These are phyloP conservation scores for Cynocephalus volans DNA, from an alignment of 2,113 vertebrate genomes.

Conservation along the genomic window DNA sequence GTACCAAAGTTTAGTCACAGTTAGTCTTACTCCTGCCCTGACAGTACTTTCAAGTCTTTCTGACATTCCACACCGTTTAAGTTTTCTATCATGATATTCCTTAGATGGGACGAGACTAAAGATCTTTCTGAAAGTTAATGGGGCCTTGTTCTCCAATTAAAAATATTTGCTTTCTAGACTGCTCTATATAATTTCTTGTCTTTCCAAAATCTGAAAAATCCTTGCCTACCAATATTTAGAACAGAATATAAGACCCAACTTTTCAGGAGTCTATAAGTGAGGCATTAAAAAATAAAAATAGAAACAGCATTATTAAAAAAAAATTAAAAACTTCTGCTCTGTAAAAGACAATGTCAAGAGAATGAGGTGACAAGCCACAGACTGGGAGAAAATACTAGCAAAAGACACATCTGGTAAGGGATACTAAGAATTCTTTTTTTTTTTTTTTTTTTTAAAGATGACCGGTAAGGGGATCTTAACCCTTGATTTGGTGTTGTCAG, in stretches of 20 bases:
- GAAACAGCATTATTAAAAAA: not conserved
- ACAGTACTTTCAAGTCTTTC: conserved; percentile 23
- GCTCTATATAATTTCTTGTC: not conserved
- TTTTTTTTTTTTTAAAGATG: too few species aligned
- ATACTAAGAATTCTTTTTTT: not conserved
- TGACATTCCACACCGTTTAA: conserved; percentile 4
- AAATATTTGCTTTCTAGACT: conserved; percentile 50
- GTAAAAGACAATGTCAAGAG: not conserved
- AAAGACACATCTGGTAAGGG: not conserved
- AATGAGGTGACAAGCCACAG: not conserved
- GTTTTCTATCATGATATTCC: not conserved
- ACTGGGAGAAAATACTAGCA: not conserved
- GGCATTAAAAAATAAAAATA: not conserved
- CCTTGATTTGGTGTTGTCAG: too few species aligned
- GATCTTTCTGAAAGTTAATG: conserved; percentile 42
- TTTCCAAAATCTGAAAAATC: conserved; percentile 46
- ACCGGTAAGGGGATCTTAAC: too few species aligned
- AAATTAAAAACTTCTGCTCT: not conserved
- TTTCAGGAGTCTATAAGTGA: conserved; percentile 29
- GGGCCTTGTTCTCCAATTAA: conserved; percentile 3
- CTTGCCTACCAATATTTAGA: conserved; percentile 22
- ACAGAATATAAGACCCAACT: not conserved
- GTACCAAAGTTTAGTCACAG: conserved; percentile 32
- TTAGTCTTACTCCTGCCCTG: not conserved
- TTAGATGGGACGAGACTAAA: not conserved